Base-by-base conservation (phyloP, 1,140 invertebrate species). In the Bombus difficillimus region DNA sequence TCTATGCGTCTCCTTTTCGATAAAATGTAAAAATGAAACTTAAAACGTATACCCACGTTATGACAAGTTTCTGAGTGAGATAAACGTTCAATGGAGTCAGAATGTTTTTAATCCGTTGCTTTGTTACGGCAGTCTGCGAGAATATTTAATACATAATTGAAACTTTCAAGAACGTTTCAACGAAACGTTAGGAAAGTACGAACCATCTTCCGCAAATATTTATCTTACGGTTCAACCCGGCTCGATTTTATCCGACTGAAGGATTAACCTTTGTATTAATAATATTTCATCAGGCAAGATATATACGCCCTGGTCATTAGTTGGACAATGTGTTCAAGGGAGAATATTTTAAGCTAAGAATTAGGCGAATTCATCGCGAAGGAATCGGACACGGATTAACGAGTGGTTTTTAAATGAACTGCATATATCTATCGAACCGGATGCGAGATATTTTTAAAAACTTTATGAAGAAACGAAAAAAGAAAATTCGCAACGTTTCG, bases 211-310 rank as follows among this genome's bases (percentile, higher is more conserved):
- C 1, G 13, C 74, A 76, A 76, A 59, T 59, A n/a, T 57, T 59
- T 76, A 34, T 59, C 34, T 39, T 76, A 59, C 34, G 41, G n/a
- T 73, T 43, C 32, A 10, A 32, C 74, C 13, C 1, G 2, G 25
- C 53, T 22, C 28, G 10, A 25, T 39, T 37, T 39, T 75, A 53
- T 57, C 43, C 73, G 43, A 37, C 32, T 3, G 25, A 39, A 13
- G 37, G 74, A 76, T 76, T 76, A 57, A 53, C 74, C 10, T 76
- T 34, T 39, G 25, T 25, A 39, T 59, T 59, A 59, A 59, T 18
- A 76, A 76, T 34, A 59, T 59, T 59, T 39, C 18, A 37, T 8
- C 2, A 4, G 25, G 18, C 18, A 12, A 12, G 1, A 13, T 12
- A n/a, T 41, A 32, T 47, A 43, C 1, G n/a, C 1, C 3, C 6